Percentiles rank a stretch among this genome's conserved stretches.
These are phyloP conservation scores for Vicugna pacos DNA, from an alignment of 2,113 vertebrate species.

Conservation along the genomic window DNA sequence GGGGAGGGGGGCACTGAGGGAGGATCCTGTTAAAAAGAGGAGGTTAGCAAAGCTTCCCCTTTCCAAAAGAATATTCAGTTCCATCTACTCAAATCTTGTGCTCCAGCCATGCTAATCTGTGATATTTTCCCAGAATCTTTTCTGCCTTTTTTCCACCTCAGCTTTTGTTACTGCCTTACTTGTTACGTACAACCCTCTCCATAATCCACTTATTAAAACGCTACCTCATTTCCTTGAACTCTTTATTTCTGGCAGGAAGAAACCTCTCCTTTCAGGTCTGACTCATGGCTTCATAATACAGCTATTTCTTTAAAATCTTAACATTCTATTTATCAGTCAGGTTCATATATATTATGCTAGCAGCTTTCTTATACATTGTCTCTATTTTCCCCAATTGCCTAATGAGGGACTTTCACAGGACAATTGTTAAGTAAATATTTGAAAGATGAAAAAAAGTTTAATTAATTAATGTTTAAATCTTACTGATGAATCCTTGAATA, in stretches of 20 bases:
- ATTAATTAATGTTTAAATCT: not conserved
- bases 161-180: not conserved
- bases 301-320: not conserved
- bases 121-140: not conserved
- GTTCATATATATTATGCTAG: not conserved
- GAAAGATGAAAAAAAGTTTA: slow-evolving; percentile 28
- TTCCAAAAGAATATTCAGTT: not conserved
- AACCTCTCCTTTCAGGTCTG: not conserved
- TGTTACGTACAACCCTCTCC: not conserved
- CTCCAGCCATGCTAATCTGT: not conserved
- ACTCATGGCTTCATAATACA: not conserved
- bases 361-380: not conserved
- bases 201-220: not conserved
- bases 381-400: not conserved
- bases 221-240: not conserved
- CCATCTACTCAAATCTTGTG: not conserved
- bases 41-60: not conserved
- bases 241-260: slow-evolving; percentile 17
- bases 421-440: not conserved
- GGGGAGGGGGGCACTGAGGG: no score
- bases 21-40: not conserved
- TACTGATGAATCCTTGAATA: not conserved
- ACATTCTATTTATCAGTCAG: not conserved
- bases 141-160: not conserved
- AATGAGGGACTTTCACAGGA: not conserved